phyloP scores from a whole-genome alignment of 2,888 invertebrate species.

The Allophyes oxyacanthae region DNA sequence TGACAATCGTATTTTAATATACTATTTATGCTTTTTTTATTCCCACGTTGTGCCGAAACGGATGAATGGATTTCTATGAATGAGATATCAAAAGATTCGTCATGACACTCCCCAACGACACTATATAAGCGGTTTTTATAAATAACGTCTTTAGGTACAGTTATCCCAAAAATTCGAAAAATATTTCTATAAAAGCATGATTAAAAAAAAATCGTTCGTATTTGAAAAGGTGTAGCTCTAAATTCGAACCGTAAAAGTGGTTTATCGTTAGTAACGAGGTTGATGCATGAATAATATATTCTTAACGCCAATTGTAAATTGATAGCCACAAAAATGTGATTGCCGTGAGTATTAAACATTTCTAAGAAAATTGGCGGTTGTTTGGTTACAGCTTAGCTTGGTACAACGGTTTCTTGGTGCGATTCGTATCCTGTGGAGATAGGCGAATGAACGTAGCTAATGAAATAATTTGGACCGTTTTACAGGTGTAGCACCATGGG shows the following conservation, averaged over 20 bases:
- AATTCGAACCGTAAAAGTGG: constrained; percentile 17
- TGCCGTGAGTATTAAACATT: constrained; percentile 28
- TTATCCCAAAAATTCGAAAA: constrained; percentile 26
- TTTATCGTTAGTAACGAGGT: constrained; percentile 28
- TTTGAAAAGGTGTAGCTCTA: constrained; percentile 7
- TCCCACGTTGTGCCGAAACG: constrained; percentile 49
- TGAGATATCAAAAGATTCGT: constrained; percentile 54
- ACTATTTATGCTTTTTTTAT: constrained; percentile 26
- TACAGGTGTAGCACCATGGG: constrained; percentile 45
- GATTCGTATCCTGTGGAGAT: constrained; percentile 49
- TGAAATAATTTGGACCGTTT: constrained; percentile 54
- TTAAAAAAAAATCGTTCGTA: constrained; percentile 15
- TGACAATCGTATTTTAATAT: constrained; percentile 26
- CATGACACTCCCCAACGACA: constrained; percentile 39
- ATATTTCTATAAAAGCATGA: constrained; percentile 31
- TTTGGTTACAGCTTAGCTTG: constrained; percentile 46
- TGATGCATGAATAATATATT: constrained; percentile 32
- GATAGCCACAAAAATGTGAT: constrained; percentile 37
- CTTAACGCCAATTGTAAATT: constrained; percentile 25
- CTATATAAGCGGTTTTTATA: constrained; percentile 23
- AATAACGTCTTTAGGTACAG: constrained; percentile 27
- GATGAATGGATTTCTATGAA: constrained; percentile 50
- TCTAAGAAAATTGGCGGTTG: constrained; percentile 34
- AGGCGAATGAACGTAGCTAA: constrained; percentile 52
- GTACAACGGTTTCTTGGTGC: constrained; percentile 53